Conservation (phyloP, 2,888 invertebrate genomes). For the Dusona sp. region DNA sequence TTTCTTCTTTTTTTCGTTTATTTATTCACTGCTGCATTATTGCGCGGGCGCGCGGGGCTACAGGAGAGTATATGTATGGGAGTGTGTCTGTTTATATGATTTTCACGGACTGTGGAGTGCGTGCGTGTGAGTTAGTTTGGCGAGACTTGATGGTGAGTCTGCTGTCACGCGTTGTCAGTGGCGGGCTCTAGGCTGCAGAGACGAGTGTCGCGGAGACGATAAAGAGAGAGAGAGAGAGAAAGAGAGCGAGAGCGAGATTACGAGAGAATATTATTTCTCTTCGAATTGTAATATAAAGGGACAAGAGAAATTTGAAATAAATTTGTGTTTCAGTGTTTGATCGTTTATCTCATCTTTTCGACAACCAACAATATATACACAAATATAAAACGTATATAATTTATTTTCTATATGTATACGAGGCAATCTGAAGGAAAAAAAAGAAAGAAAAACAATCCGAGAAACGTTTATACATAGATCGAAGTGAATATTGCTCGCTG, state of each 20-base stretch:
- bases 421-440: not conserved
- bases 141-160: slow-evolving; percentile 12
- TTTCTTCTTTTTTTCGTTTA: not conserved
- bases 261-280: slow-evolving; percentile 15
- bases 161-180: slow-evolving; percentile 57
- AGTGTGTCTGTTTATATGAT: slow-evolving; percentile 18
- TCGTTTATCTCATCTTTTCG: not conserved
- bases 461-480: slow-evolving; percentile 10
- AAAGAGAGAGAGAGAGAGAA: not conserved
- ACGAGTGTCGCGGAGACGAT: slow-evolving; percentile 29
- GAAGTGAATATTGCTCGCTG: slow-evolving; percentile 10
- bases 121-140: slow-evolving; percentile 27
- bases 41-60: slow-evolving; percentile 8
- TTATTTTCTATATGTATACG: not conserved
- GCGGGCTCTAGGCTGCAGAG: slow-evolving; percentile 45
- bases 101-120: not conserved
- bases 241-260: too few relatives aligned
- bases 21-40: slow-evolving; percentile 14
- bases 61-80: not conserved
- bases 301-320: not conserved
- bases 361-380: not conserved
- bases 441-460: not conserved
- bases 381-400: slow-evolving; percentile 8
- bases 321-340: slow-evolving; percentile 17
- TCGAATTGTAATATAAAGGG: not conserved